Conservation (phyloP, 1,140 invertebrate genomes). For the Magallana ariakensis region DNA sequence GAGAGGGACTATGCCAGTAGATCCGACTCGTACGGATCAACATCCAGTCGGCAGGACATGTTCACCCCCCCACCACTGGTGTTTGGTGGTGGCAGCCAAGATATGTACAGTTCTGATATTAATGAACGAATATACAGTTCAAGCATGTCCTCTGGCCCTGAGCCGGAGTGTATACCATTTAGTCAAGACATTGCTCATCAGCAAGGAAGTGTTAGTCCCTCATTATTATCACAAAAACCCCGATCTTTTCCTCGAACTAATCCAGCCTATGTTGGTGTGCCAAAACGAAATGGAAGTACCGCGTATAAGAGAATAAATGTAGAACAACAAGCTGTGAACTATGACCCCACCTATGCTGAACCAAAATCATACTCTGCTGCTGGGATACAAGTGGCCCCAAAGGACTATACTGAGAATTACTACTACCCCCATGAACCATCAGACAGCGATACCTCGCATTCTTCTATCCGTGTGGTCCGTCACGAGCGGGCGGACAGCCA, state of each 20-base stretch:
- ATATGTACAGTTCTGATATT: slow-evolving; percentile 29
- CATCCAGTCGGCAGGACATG: slow-evolving; percentile 40
- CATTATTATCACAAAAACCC: slow-evolving; percentile 73
- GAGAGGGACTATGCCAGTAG: slow-evolving; percentile 56
- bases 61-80: slow-evolving; percentile 48
- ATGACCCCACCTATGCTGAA: slow-evolving; percentile 56
- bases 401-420: slow-evolving; percentile 57
- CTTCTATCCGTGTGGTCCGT: slow-evolving; percentile 63
- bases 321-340: slow-evolving; percentile 61
- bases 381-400: slow-evolving; percentile 52
- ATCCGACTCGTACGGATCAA: slow-evolving; percentile 56
- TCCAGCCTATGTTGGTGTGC: slow-evolving; percentile 76
- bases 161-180: slow-evolving; percentile 73
- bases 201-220: slow-evolving; percentile 71
- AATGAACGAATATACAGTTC: slow-evolving; percentile 58
- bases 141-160: slow-evolving; percentile 43
- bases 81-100: slow-evolving; percentile 15
- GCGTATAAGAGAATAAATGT: slow-evolving; percentile 74
- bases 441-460: slow-evolving; percentile 78
- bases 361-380: slow-evolving; percentile 46
- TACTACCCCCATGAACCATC: slow-evolving; percentile 74
- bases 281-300: slow-evolving; percentile 71
- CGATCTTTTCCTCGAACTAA: slow-evolving; percentile 78
- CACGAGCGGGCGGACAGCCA: slow-evolving; percentile 70
- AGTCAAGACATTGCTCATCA: slow-evolving; percentile 76